These are phyloP conservation scores for Cyprinus carpio DNA, from an alignment of 2,113 vertebrate genomes.

Conservation along the genomic window DNA sequence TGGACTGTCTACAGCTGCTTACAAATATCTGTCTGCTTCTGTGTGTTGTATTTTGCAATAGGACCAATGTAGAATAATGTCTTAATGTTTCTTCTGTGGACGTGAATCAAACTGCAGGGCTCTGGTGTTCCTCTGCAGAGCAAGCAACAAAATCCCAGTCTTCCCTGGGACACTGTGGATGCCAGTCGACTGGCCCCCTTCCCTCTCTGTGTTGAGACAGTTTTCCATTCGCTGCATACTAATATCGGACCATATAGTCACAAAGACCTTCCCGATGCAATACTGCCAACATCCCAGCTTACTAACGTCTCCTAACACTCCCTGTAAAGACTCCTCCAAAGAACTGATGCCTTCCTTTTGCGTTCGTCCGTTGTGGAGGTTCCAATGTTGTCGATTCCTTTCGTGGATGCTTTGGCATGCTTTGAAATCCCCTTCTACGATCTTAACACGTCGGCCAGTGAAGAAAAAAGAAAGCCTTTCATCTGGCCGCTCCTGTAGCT, in stretches of 20 bases:
- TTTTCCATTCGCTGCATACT: slow-evolving; percentile 26
- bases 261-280: slow-evolving; percentile 64
- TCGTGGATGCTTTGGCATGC: slow-evolving; percentile 74
- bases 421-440: slow-evolving; percentile 59
- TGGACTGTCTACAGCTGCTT: slow-evolving; percentile 48
- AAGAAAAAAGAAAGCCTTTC: slow-evolving; percentile 55
- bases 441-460: slow-evolving; percentile 64
- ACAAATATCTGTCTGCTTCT: slow-evolving; percentile 41
- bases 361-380: slow-evolving; percentile 67
- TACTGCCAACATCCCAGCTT: slow-evolving; percentile 69
- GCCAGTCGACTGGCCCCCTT: slow-evolving; percentile 49
- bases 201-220: slow-evolving; percentile 42
- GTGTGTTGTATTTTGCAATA: slow-evolving; percentile 58
- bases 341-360: slow-evolving; percentile 48
- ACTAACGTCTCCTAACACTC: slow-evolving; percentile 46
- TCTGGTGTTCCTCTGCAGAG: slow-evolving; percentile 56
- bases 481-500: slow-evolving; percentile 54
- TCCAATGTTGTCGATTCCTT: slow-evolving; percentile 69
- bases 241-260: slow-evolving; percentile 35
- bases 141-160: slow-evolving; percentile 76
- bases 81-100: slow-evolving; percentile 46
- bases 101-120: slow-evolving; percentile 50
- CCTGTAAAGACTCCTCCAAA: slow-evolving; percentile 58
- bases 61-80: slow-evolving; percentile 58
- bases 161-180: slow-evolving; percentile 66